These are phyloP conservation scores for Drosophila pandora DNA, from an alignment of 1,140 invertebrate species.

Conservation along the genomic window DNA sequence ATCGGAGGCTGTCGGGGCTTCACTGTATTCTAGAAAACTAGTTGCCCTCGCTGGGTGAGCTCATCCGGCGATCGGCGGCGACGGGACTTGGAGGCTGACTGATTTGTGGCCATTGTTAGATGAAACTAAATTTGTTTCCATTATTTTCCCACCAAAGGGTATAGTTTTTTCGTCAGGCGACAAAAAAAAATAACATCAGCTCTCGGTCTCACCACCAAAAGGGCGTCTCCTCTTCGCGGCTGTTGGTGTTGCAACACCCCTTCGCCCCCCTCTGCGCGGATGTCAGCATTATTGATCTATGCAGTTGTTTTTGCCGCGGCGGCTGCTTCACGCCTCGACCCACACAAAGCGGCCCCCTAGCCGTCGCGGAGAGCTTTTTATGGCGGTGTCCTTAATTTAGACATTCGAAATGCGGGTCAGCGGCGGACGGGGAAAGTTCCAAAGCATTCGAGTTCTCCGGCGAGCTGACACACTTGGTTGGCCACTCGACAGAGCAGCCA, in stretches of 20 bases:
- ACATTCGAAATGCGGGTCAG: slow-evolving; percentile 76
- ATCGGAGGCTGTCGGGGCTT: neutral
- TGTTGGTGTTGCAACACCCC: slow-evolving; percentile 11
- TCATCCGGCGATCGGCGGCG: slow-evolving; percentile 48
- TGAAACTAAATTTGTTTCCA: slow-evolving; percentile 7
- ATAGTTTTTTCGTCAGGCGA: slow-evolving; percentile 21
- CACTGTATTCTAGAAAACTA: slow-evolving; percentile 44
- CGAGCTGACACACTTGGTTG: slow-evolving; percentile 40
- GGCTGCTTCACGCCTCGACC: slow-evolving; percentile 64
- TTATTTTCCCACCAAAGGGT: neutral
- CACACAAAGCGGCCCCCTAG: slow-evolving; percentile 51
- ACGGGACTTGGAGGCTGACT: slow-evolving; percentile 45
- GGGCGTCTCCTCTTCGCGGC: slow-evolving; percentile 52
- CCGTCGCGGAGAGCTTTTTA: slow-evolving; percentile 61
- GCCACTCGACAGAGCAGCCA: slow-evolving; percentile 24
- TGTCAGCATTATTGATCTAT: slow-evolving; percentile 78
- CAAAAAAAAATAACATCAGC: neutral
- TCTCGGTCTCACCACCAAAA: slow-evolving; percentile 40
- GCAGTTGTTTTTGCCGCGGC: slow-evolving; percentile 52
- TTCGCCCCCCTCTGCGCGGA: slow-evolving; percentile 13
- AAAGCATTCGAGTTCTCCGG: slow-evolving; percentile 12
- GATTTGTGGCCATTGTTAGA: slow-evolving; percentile 58
- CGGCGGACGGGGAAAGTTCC: slow-evolving; percentile 48
- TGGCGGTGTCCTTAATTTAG: slow-evolving; percentile 80
- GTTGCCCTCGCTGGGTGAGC: slow-evolving; percentile 66